Evolutionary conservation across 2,888 invertebrate species (phyloP).

Genomic region (Antheraea assamensis): DNA sequence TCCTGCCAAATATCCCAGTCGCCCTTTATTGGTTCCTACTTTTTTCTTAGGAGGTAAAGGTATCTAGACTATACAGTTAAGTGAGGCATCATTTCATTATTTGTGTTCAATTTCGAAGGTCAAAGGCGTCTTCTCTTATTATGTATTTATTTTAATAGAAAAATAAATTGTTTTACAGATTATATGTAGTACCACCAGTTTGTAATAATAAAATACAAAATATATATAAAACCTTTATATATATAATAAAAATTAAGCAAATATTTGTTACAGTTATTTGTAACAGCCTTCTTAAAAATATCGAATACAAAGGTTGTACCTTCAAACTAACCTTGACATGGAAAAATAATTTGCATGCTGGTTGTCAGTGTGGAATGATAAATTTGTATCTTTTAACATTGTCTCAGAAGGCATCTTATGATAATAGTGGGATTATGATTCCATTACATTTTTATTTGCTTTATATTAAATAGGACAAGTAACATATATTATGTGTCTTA

Average conservation of each 20-base stretch:
- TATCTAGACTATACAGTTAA: no score
- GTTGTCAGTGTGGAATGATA: slow-evolving; percentile 21
- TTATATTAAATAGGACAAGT: not conserved
- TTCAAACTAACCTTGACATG: slow-evolving; percentile 64
- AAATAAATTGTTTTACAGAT: no score
- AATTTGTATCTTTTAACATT: not conserved
- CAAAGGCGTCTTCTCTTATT: no score
- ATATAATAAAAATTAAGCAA: not conserved
- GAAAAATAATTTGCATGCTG: slow-evolving; percentile 53
- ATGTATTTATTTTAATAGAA: no score
- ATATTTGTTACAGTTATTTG: slow-evolving; percentile 14
- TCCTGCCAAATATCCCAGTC: no score
- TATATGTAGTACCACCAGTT: no score
- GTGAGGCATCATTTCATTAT: no score
- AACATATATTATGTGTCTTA: no score
- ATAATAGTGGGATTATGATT: not conserved
- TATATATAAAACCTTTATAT: not conserved
- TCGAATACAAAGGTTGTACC: slow-evolving; percentile 51
- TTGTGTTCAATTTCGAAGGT: no score
- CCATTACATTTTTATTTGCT: not conserved
- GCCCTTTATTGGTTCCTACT: no score
- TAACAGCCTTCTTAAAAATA: slow-evolving; percentile 36
- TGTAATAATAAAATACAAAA: no score
- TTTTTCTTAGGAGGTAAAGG: no score
- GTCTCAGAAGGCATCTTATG: not conserved